These are phyloP conservation scores for Gila robusta DNA, from an alignment of 2,797 vertebrate genomes.

Conservation along the genomic window DNA sequence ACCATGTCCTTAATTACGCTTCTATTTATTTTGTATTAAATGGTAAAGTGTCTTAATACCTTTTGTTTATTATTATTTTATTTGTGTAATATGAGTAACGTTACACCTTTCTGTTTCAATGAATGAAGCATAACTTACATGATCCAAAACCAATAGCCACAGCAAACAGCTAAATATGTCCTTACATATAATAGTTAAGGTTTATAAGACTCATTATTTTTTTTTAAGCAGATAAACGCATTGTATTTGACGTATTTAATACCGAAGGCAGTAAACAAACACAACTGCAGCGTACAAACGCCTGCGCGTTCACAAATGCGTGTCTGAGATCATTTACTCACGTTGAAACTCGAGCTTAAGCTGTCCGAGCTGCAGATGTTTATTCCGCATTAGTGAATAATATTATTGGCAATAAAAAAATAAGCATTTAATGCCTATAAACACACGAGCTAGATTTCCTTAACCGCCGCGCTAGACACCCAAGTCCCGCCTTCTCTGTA, in stretches of 20 bases:
- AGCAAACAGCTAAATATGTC: neutral
- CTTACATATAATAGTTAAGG: neutral
- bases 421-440: neutral
- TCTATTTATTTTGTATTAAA: neutral
- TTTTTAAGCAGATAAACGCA: neutral
- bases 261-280: slow-evolving; percentile 1
- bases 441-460: neutral
- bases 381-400: neutral
- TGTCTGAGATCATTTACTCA: neutral
- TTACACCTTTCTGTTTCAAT: neutral
- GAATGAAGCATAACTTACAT: neutral
- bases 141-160: neutral
- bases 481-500: slow-evolving; percentile 26
- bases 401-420: neutral
- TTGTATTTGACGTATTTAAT: neutral
- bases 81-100: neutral
- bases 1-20: neutral
- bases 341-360: neutral
- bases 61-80: neutral
- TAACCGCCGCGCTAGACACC: slow-evolving; percentile 44
- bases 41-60: neutral
- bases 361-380: neutral
- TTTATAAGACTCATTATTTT: neutral
- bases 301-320: neutral
- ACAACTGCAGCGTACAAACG: neutral